These are phyloP conservation scores for Lymantria monacha DNA, from an alignment of 2,888 invertebrate genomes.

Conservation along the genomic window DNA sequence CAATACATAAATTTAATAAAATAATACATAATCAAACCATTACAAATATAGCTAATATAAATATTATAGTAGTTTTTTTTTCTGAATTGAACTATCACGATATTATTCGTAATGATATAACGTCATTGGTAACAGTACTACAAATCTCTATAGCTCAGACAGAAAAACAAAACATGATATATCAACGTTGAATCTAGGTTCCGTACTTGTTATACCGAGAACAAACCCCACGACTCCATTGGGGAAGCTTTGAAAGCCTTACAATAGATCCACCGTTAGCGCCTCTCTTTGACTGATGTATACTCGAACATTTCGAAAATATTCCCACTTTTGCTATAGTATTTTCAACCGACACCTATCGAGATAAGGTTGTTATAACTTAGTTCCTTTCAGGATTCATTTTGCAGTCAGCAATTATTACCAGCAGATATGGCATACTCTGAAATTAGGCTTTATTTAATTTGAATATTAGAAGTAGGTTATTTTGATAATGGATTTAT, in stretches of 20 bases:
- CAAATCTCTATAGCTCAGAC: not conserved
- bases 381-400: slow-evolving; percentile 43
- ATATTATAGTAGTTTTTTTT: too few species aligned
- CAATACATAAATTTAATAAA: too few species aligned
- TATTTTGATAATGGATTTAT: too few species aligned
- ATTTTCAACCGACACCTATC: slow-evolving; percentile 11
- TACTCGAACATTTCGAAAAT: slow-evolving; percentile 30
- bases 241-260: slow-evolving; percentile 45
- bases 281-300: slow-evolving; percentile 36
- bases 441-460: slow-evolving; percentile 25
- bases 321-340: slow-evolving; percentile 5
- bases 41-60: too few species aligned
- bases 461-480: not conserved
- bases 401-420: slow-evolving; percentile 39
- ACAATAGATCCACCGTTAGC: slow-evolving; percentile 44
- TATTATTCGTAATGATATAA: too few species aligned
- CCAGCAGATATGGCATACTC: slow-evolving; percentile 27
- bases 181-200: slow-evolving; percentile 32
- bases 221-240: slow-evolving; percentile 31
- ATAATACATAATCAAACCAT: too few species aligned
- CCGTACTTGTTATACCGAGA: slow-evolving; percentile 23
- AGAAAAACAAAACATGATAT: slow-evolving; percentile 23
- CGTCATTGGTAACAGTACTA: too few species aligned
- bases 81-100: too few species aligned
- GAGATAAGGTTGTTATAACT: slow-evolving; percentile 3